These are phyloP conservation scores for Acipenser ruthenus DNA, from an alignment of 2,797 vertebrate species.

Conservation along the genomic window DNA sequence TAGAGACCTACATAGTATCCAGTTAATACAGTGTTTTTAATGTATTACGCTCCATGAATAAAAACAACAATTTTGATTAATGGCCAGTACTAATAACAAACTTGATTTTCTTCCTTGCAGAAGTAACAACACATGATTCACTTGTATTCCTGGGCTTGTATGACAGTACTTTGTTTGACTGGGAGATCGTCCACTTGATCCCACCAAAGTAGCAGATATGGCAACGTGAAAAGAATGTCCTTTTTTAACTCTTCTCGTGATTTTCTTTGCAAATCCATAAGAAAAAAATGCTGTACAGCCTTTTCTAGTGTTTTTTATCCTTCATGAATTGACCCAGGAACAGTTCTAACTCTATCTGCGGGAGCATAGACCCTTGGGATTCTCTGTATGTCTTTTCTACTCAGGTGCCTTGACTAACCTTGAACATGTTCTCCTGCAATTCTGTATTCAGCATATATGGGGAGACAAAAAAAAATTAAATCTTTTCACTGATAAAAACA, in stretches of 20 bases:
- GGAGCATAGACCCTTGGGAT: constrained; percentile 6
- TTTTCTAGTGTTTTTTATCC: constrained; percentile 11
- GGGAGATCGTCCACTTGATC: not conserved
- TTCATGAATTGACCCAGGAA: constrained; percentile 15
- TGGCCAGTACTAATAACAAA: too few relatives aligned
- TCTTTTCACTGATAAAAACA: too few relatives aligned
- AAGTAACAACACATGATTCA: too few relatives aligned
- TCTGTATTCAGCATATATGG: not conserved
- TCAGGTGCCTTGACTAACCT: constrained; percentile 23
- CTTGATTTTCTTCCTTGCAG: too few relatives aligned
- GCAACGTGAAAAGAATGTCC: not conserved
- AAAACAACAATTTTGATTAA: too few relatives aligned
- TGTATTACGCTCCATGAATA: too few relatives aligned
- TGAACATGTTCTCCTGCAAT: constrained; percentile 18
- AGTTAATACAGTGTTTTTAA: too few relatives aligned
- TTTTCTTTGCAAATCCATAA: constrained; percentile 17
- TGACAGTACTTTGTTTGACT: constrained; percentile 7
- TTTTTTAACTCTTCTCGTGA: not conserved
- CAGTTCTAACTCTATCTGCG: constrained; percentile 5
- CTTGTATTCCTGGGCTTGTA: not conserved
- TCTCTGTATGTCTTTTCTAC: constrained; percentile 17
- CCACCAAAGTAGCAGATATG: not conserved
- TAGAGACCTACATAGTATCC: too few relatives aligned
- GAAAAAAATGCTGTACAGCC: not conserved
- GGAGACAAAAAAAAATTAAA: too few relatives aligned